These are phyloP conservation scores for Capitella teleta DNA, from an alignment of 1,140 invertebrate genomes.

Conservation along the genomic window DNA sequence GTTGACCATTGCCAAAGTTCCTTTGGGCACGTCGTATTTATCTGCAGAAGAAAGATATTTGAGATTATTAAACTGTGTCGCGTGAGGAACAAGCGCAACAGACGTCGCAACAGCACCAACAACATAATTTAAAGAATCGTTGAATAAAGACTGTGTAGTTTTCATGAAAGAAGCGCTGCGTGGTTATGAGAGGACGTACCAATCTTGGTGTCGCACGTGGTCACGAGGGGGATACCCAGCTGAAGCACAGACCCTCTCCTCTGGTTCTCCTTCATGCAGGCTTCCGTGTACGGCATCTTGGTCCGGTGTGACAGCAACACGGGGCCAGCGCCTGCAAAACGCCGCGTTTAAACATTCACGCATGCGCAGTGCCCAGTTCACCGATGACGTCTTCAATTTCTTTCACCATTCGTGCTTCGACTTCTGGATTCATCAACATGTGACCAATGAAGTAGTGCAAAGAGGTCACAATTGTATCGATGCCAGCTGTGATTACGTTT, in stretches of 20 bases:
- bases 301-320: not conserved
- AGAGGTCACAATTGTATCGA: not conserved
- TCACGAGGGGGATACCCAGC: not conserved
- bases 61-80: no score
- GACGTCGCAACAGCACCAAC: not conserved
- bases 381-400: not conserved
- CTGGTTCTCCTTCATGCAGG: not conserved
- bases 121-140: not conserved
- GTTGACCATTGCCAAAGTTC: constrained; percentile 6
- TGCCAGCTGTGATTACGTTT: not conserved
- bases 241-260: not conserved
- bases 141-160: not conserved
- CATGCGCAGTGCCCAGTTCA: not conserved
- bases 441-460: not conserved
- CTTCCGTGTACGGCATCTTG: constrained; percentile 1
- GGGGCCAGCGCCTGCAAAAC: not conserved
- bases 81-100: constrained; percentile 34
- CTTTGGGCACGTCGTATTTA: constrained; percentile 2
- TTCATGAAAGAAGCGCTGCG: no score
- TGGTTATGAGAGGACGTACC: not conserved
- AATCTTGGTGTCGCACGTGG: not conserved
- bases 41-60: constrained; percentile 17
- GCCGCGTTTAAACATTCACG: not conserved
- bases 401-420: not conserved
- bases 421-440: not conserved